Evolutionary conservation across 2,113 vertebrate genomes (phyloP), one percentile per base, ranked within the genome.

Genomic region (Anhinga rufa): DNA sequence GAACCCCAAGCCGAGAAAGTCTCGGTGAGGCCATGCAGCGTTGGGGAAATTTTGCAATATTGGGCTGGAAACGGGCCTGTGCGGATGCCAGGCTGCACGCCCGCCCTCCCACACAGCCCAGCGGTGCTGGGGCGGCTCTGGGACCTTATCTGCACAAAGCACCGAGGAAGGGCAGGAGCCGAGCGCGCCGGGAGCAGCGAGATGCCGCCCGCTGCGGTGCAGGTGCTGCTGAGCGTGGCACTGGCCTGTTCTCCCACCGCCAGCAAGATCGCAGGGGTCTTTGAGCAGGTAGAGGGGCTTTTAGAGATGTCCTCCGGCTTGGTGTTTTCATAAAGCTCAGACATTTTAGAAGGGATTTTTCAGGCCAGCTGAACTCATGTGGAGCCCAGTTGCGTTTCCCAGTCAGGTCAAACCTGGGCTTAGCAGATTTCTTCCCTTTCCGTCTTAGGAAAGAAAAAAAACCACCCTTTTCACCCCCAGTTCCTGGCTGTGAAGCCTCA

Each of bases 181-280:
- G 5, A 4, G 61, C 40, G 61, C 21, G 14, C 6, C 14, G 34
- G 22, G 36, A 87, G 36, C 3, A 3, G 19, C 2, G 40, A 38
- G 51, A 9, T 5, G 40, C n/a, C 1, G 1, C 9, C 17, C 22
- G 22, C 57, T 4, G 29, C 3, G 17, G 26, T 8, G 40, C 0
- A 8, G 57, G 1, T 25, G 52, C 22, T 28, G 34, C 8, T 18
- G 61, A 48, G 52, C 58, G 1, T 0, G 0, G 26, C 29, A 10
- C 51, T 61, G 3, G 0, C 51, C n/a, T 2, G 0, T 10, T 24
- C 61, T 55, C 21, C 52, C 26, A 17, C 9, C 31, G 0, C 9
- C 36, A 29, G 51, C 26, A 29, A 12, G 28, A 58, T 4, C 4
- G 1, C 17, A 10, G 34, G 15, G 44, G 40, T 31, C n/a, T 49